Conservation (phyloP, 2,113 vertebrate species). For the Takifugu bimaculatus region DNA sequence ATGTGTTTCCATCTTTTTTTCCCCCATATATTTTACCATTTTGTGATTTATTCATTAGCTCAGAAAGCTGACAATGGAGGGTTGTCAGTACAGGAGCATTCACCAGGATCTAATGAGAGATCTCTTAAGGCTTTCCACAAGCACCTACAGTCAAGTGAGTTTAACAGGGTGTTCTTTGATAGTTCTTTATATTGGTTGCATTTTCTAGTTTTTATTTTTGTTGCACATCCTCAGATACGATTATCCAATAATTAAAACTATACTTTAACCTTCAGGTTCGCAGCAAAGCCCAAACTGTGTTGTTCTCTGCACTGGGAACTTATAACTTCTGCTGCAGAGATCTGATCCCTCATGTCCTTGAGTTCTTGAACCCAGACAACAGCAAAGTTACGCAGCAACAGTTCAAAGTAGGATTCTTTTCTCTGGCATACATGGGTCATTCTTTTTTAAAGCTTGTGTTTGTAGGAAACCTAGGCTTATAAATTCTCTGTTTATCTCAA, state of each 20-base stretch:
- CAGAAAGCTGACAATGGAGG: slow-evolving; percentile 89
- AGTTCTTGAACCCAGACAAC: slow-evolving; percentile 83
- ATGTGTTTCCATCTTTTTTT: background rate
- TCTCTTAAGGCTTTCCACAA: slow-evolving; percentile 90
- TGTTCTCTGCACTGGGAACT: slow-evolving; percentile 90
- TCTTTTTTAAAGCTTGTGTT: background rate
- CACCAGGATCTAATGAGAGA: slow-evolving; percentile 91
- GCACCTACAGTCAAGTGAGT: slow-evolving; percentile 92
- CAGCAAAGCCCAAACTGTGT: slow-evolving; percentile 90
- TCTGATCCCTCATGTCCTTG: slow-evolving; percentile 88
- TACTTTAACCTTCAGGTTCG: slow-evolving; percentile 78
- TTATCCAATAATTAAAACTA: background rate
- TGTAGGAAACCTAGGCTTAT: background rate
- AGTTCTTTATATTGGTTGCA: background rate
- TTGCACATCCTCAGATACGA: background rate
- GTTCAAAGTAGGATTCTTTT: slow-evolving; percentile 83
- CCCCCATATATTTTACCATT: background rate
- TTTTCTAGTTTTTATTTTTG: background rate
- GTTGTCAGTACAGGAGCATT: slow-evolving; percentile 88
- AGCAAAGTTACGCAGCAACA: slow-evolving; percentile 88
- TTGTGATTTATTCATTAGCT: slow-evolving; percentile 70
- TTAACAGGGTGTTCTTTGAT: background rate
- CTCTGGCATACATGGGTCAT: background rate
- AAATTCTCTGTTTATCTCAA: slow-evolving; percentile 42
- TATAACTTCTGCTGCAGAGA: slow-evolving; percentile 98